Conservation (phyloP, 2,888 invertebrate genomes). For the Deroplatys truncata region DNA sequence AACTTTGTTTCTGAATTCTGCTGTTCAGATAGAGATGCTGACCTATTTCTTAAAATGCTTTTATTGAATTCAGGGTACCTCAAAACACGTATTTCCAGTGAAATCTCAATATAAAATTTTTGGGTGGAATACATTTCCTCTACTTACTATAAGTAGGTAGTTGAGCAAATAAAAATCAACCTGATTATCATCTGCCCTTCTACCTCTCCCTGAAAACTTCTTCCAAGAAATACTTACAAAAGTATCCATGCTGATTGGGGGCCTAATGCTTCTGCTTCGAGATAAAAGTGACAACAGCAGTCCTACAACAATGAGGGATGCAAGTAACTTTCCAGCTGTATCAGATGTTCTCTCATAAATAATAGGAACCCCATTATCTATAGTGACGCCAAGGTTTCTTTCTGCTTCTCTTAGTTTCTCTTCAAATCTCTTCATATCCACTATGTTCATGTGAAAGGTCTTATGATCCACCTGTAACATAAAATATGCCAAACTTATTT, state of each 20-base stretch:
- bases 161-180: no score
- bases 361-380: constrained; percentile 72
- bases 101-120: no score
- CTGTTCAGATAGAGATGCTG: no score
- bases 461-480: constrained; percentile 55
- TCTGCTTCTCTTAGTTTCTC: constrained; percentile 85
- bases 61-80: no score
- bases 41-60: no score
- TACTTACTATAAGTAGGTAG: no score
- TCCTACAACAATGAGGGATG: constrained; percentile 63
- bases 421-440: constrained; percentile 81
- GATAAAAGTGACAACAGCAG: constrained; percentile 64
- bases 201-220: no score
- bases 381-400: constrained; percentile 69
- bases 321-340: constrained; percentile 63
- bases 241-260: constrained; percentile 69
- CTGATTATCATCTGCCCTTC: no score
- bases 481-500: not conserved
- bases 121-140: no score
- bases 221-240: constrained; percentile 59
- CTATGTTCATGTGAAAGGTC: constrained; percentile 79
- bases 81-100: no score
- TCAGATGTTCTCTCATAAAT: constrained; percentile 78
- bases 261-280: constrained; percentile 61
- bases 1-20: no score